Evolutionary conservation across 2,113 vertebrate genomes (phyloP).

Genomic region (Salvelinus fontinalis): DNA sequence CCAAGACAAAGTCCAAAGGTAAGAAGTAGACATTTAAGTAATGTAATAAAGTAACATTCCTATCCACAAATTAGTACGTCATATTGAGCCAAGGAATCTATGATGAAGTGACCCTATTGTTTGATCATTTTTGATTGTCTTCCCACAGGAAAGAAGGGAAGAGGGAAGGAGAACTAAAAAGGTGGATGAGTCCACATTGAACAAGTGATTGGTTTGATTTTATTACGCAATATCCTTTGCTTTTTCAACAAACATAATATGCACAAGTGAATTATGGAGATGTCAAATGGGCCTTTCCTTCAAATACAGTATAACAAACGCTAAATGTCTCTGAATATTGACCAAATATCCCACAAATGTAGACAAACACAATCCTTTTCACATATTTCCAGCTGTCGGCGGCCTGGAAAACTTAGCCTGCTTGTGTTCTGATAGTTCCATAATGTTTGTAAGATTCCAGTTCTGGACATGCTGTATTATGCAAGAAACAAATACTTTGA

Average conservation of each 20-base stretch:
- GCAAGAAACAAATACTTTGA: not conserved
- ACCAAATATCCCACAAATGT: slow-evolving; percentile 1
- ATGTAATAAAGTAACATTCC: no score
- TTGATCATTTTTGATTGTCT: slow-evolving; percentile 31
- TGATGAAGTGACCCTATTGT: not conserved
- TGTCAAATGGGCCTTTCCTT: not conserved
- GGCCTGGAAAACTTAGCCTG: not conserved
- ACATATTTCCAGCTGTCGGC: no score
- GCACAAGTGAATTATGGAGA: slow-evolving; percentile 1
- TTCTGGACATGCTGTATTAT: not conserved
- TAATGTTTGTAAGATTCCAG: not conserved
- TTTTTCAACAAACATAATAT: not conserved
- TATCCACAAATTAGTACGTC: no score
- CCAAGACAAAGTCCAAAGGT: slow-evolving; percentile 88
- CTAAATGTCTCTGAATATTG: not conserved
- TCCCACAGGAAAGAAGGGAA: slow-evolving; percentile 81
- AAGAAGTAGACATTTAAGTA: slow-evolving; percentile 1
- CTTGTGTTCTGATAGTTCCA: not conserved
- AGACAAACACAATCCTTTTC: not conserved
- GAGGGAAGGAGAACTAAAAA: slow-evolving; percentile 75
- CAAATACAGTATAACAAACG: not conserved
- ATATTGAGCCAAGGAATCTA: not conserved
- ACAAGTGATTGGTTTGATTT: slow-evolving; percentile 6
- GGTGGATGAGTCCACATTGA: slow-evolving; percentile 10
- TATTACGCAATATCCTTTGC: slow-evolving; percentile 3